Percentiles rank a stretch among this genome's conserved stretches.
These are phyloP conservation scores for Hesperia comma DNA, from an alignment of 2,888 invertebrate genomes.

Conservation along the genomic window DNA sequence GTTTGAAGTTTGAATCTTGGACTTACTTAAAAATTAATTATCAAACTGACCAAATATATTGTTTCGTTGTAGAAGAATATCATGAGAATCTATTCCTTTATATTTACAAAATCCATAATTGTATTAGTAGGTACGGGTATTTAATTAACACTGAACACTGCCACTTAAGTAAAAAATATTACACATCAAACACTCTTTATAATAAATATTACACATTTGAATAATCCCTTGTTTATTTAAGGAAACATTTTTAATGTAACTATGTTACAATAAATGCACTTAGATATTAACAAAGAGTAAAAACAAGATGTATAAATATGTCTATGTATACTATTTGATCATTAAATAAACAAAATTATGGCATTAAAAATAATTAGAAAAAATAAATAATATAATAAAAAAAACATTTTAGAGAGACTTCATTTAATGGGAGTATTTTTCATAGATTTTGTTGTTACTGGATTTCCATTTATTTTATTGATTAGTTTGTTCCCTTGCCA, in stretches of 20 bases:
- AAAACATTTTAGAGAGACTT: conserved; percentile 30
- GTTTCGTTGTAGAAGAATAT: too few species aligned
- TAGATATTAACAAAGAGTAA: background rate
- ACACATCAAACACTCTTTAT: background rate
- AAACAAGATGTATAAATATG: background rate
- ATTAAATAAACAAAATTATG: conserved; percentile 35
- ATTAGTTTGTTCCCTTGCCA: conserved; percentile 93
- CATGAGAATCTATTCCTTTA: too few species aligned
- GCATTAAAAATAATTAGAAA: conserved; percentile 37
- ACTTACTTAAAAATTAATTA: too few species aligned
- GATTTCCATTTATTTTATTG: conserved; percentile 88
- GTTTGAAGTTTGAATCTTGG: too few species aligned
- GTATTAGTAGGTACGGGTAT: too few species aligned
- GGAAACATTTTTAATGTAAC: conserved; percentile 4
- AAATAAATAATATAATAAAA: conserved; percentile 11
- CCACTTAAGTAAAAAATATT: too few species aligned
- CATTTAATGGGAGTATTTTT: conserved; percentile 93
- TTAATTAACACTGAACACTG: too few species aligned
- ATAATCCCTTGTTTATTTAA: background rate
- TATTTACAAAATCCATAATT: too few species aligned
- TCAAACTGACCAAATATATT: too few species aligned
- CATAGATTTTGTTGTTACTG: conserved; percentile 89
- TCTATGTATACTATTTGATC: background rate
- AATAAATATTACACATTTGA: background rate
- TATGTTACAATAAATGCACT: conserved; percentile 9